Percentiles rank a stretch among this genome's conserved stretches.
These are phyloP conservation scores for Dryobotodes eremita DNA, from an alignment of 2,888 invertebrate genomes.

Conservation along the genomic window DNA sequence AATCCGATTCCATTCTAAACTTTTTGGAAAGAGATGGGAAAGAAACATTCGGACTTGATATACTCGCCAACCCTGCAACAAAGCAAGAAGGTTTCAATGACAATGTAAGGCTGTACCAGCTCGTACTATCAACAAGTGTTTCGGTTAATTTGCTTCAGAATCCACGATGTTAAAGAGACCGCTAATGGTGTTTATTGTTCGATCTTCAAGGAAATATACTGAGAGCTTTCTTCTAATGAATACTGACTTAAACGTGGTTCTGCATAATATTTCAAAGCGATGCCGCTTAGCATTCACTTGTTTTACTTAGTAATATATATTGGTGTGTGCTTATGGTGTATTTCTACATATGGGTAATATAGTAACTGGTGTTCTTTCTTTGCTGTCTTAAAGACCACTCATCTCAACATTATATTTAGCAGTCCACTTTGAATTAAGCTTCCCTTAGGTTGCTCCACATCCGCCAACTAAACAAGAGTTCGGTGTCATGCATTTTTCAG, in stretches of 20 bases:
- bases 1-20: too few species aligned
- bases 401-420: not conserved
- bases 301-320: conserved; percentile 23
- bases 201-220: conserved; percentile 18
- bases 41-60: not conserved
- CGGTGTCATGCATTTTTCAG: not conserved
- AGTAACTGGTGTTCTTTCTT: not conserved
- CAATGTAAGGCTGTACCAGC: conserved; percentile 28
- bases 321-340: not conserved
- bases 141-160: conserved; percentile 54
- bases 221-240: conserved; percentile 50
- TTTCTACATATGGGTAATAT: not conserved
- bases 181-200: conserved; percentile 57
- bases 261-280: conserved; percentile 36
- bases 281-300: conserved; percentile 21
- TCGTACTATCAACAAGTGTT: conserved; percentile 34
- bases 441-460: not conserved
- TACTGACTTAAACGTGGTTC: conserved; percentile 34
- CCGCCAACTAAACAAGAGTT: not conserved
- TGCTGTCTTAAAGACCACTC: too few species aligned
- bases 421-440: not conserved
- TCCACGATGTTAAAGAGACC: conserved; percentile 26
- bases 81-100: conserved; percentile 23
- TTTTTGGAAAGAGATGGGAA: too few species aligned
- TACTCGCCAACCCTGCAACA: conserved; percentile 24